Conservation (phyloP, 2,797 vertebrate species). For the Tragopan temminckii region DNA sequence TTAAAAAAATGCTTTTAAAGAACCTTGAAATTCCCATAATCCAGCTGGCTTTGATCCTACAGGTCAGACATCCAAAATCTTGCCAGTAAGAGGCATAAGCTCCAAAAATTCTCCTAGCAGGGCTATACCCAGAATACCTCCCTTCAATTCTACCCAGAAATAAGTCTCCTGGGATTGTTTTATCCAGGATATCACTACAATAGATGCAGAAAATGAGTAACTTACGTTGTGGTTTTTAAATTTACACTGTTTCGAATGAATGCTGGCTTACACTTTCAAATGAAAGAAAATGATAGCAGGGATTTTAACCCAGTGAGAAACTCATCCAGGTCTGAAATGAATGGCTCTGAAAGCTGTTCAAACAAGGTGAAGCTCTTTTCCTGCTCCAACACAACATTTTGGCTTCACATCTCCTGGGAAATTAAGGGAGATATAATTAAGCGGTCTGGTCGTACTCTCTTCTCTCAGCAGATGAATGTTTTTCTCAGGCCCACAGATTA, state of each 20-base stretch:
- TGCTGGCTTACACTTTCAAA: background rate
- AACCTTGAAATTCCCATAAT: background rate
- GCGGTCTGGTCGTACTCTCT: background rate
- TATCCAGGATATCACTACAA: background rate
- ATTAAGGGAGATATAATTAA: conserved; percentile 41
- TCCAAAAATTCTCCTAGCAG: background rate
- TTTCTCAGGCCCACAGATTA: background rate
- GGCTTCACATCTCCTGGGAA: conserved; percentile 13
- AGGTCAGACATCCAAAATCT: background rate
- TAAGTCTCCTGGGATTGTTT: background rate
- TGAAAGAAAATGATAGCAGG: background rate
- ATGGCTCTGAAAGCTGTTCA: background rate
- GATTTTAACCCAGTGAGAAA: conserved; percentile 1
- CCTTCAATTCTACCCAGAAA: background rate
- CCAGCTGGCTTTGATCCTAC: conserved; percentile 36
- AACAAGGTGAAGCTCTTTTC: background rate
- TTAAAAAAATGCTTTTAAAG: background rate
- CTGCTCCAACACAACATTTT: background rate
- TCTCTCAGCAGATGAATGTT: conserved; percentile 15
- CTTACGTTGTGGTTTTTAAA: background rate
- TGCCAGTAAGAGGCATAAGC: background rate
- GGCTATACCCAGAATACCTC: background rate
- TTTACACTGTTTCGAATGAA: background rate
- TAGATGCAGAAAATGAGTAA: background rate
- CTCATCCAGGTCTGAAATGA: background rate